Evolutionary conservation across 2,888 invertebrate genomes (phyloP), one percentile per base, ranked within the genome.

Genomic region (Cryptus viduatorius): DNA sequence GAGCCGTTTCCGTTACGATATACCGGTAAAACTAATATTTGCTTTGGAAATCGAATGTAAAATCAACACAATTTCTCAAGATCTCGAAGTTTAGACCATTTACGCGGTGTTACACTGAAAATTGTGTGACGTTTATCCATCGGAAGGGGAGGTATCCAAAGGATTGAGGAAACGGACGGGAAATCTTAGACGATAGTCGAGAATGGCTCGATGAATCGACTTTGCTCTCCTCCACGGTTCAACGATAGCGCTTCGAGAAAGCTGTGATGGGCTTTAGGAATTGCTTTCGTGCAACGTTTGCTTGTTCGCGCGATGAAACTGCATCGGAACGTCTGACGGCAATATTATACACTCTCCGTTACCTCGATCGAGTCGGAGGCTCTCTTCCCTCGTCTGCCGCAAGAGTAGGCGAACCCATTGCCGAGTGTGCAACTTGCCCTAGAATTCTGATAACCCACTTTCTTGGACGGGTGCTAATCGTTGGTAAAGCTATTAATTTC

Each of bases 391-490:
- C 14, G 19, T 19, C 61, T 12, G 37, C 2, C 48, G 31, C 10
- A 61, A 16, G 59, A 29, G 31, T 31, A 12, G 48, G 3, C 31
- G 16, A 65, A 42, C 37, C 14, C 59, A 56, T 46, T 16, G 67
- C n/a, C 31, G 67, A 50, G 48, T 59, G 46, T 19, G 56, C 46
- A 65, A 14, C 64, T 46, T 42, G 78, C 10, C 65, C 78, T 61
- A 71, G 42, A 78, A 78, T 73, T 65, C 78, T 71, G 73, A 75
- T 84, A 75, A 84, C 78, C 84, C 78, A 84, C 73, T 81, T 84
- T 78, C 53, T 56, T 75, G 16, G 16, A 56, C 77, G 46, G 50
- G 59, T 65, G 81, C 75, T 84, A 81, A 84, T 81, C 75, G 78
- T 78, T 46, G 10, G 69, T 44, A 69, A 78, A 78, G 59, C 80